A percentile compares a stretch with the other conserved stretches of the same genome.
Conservation (phyloP, 1,140 invertebrate species). For the Chelonus insularis region DNA sequence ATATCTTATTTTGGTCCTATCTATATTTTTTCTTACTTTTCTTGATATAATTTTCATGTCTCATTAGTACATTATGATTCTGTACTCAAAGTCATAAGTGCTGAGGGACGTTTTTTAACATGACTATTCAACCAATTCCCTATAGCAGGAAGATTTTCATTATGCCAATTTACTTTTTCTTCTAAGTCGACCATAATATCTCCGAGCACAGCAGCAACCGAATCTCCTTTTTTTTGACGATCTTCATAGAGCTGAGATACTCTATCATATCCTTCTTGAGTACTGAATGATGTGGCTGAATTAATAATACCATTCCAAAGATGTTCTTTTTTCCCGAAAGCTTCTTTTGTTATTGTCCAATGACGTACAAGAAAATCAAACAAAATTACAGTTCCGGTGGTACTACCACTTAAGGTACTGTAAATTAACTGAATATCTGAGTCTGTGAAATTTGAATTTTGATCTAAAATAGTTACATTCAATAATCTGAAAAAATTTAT, state of each 20-base stretch:
- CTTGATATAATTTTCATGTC: too few relatives aligned
- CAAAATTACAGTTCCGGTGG: slow-evolving; percentile 69
- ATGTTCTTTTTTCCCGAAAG: slow-evolving; percentile 68
- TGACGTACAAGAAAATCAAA: slow-evolving; percentile 70
- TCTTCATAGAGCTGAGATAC: slow-evolving; percentile 66
- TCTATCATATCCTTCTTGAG: slow-evolving; percentile 69
- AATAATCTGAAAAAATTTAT: slow-evolving; percentile 58
- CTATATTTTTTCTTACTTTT: too few relatives aligned
- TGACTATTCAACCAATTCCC: slow-evolving; percentile 69
- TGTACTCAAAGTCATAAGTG: background rate
- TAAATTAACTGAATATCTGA: slow-evolving; percentile 74
- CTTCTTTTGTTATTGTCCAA: slow-evolving; percentile 67
- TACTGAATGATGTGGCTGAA: slow-evolving; percentile 71
- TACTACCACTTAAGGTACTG: slow-evolving; percentile 68
- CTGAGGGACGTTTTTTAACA: slow-evolving; percentile 33
- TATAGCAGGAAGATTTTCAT: slow-evolving; percentile 71
- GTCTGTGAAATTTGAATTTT: slow-evolving; percentile 71
- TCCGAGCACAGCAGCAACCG: slow-evolving; percentile 68
- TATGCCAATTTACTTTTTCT: slow-evolving; percentile 71
- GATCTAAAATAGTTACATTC: slow-evolving; percentile 68
- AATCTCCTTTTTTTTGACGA: slow-evolving; percentile 66
- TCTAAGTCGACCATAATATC: slow-evolving; percentile 69
- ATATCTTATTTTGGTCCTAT: too few relatives aligned
- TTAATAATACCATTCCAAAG: slow-evolving; percentile 74
- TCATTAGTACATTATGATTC: too few relatives aligned